phyloP scores from a whole-genome alignment of 2,888 invertebrate species.

The Nephrocerus scutellatus region DNA sequence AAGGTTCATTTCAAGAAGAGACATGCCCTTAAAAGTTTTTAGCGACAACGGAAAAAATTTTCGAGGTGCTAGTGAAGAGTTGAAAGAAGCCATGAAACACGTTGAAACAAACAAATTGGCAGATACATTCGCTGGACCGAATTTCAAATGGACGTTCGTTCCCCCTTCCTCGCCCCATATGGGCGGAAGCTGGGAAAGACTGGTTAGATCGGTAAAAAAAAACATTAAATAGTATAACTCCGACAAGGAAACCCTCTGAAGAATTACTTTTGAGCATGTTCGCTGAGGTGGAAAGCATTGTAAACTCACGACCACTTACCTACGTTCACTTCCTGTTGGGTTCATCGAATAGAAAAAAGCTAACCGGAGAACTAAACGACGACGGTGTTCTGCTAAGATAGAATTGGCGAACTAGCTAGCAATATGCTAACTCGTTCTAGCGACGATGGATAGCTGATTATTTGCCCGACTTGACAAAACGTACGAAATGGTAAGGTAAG shows the following conservation, averaged over 20 bases:
- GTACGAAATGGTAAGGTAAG: slow-evolving; percentile 21
- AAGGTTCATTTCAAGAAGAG: slow-evolving; percentile 19
- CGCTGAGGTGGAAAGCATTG: slow-evolving; percentile 14
- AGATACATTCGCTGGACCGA: slow-evolving; percentile 13
- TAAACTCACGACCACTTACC: slow-evolving; percentile 14
- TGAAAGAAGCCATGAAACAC: slow-evolving; percentile 11
- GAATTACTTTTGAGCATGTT: slow-evolving; percentile 12
- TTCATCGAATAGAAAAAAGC: slow-evolving; percentile 13
- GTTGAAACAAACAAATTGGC: slow-evolving; percentile 14
- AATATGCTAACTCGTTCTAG: slow-evolving; percentile 17
- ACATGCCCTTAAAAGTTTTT: slow-evolving; percentile 15
- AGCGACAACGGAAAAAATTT: slow-evolving; percentile 24
- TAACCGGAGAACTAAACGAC: slow-evolving; percentile 3
- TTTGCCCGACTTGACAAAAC: slow-evolving; percentile 14
- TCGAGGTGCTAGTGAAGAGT: slow-evolving; percentile 15
- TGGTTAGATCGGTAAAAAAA: slow-evolving; percentile 10
- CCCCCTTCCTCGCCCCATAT: slow-evolving; percentile 8
- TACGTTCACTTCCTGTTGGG: slow-evolving; percentile 16
- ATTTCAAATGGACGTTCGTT: slow-evolving; percentile 14
- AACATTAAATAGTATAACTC: slow-evolving; percentile 2
- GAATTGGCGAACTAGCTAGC: slow-evolving; percentile 14
- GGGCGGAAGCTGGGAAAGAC: slow-evolving; percentile 15
- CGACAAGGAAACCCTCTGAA: slow-evolving; percentile 8
- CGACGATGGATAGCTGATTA: slow-evolving; percentile 15
- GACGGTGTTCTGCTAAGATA: slow-evolving; percentile 4